Conservation (phyloP, 35 echinoderm and acorn worm species). For the Apostichopus californicus region DNA sequence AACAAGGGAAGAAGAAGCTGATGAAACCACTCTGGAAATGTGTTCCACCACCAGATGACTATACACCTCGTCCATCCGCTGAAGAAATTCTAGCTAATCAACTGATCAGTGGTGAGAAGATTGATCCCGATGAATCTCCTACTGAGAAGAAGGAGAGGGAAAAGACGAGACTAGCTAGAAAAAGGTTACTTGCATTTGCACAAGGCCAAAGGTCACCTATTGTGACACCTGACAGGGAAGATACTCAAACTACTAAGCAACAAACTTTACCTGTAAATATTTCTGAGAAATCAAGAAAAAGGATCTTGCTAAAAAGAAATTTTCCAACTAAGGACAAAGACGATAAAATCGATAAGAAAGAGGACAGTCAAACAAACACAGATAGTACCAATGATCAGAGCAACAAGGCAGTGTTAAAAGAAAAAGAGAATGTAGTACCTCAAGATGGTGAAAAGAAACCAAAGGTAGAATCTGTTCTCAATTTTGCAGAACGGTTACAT, state of each 20-base stretch:
- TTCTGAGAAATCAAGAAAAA: constrained; percentile 53
- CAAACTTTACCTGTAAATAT: constrained; percentile 53
- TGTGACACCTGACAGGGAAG: constrained; percentile 21
- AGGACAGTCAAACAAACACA: constrained; percentile 7
- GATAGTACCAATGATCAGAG: constrained; percentile 11
- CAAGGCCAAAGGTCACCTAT: constrained; percentile 44
- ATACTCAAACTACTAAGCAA: constrained; percentile 11
- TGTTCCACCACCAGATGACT: constrained; percentile 54
- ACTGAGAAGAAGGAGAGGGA: constrained; percentile 49
- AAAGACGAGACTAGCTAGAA: constrained; percentile 42
- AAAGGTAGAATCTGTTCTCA: constrained; percentile 16
- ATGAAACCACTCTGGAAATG: constrained; percentile 56
- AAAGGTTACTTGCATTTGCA: constrained; percentile 47
- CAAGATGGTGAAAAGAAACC: constrained; percentile 24
- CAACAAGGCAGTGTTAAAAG: neutral
- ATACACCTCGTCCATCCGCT: constrained; percentile 34
- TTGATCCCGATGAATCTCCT: constrained; percentile 47
- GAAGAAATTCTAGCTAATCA: constrained; percentile 52
- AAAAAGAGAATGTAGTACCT: constrained; percentile 26
- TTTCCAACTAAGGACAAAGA: constrained; percentile 43
- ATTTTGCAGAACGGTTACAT: constrained; percentile 28
- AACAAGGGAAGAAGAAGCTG: constrained; percentile 5
- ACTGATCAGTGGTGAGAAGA: constrained; percentile 49
- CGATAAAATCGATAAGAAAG: constrained; percentile 33
- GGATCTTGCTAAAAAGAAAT: constrained; percentile 41